Conservation (phyloP, 2,888 invertebrate species). For the Epiblema foenella region DNA sequence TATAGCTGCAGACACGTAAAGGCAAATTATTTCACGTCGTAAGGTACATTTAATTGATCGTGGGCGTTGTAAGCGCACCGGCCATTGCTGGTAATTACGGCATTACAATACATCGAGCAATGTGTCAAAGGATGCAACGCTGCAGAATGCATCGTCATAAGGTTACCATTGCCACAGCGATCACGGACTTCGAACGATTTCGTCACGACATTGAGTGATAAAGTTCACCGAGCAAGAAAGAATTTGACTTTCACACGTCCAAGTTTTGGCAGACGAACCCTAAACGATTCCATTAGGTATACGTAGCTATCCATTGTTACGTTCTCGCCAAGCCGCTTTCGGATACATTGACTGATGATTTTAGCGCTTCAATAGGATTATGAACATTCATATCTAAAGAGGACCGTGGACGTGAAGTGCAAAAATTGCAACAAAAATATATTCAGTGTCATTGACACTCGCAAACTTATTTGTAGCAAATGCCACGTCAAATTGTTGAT, state of each 20-base stretch:
- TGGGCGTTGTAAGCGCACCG: slow-evolving; percentile 64
- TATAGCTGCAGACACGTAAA: slow-evolving; percentile 44
- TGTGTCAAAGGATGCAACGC: slow-evolving; percentile 58
- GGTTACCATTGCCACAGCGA: slow-evolving; percentile 57
- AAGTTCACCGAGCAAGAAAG: slow-evolving; percentile 45
- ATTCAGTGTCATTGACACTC: slow-evolving; percentile 13
- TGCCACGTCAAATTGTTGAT: slow-evolving; percentile 51
- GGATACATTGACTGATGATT: slow-evolving; percentile 39
- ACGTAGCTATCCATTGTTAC: slow-evolving; percentile 32
- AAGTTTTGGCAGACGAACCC: slow-evolving; percentile 45
- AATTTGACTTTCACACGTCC: slow-evolving; percentile 50
- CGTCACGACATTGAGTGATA: slow-evolving; percentile 58
- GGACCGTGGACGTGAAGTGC: slow-evolving; percentile 16
- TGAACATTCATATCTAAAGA: slow-evolving; percentile 29
- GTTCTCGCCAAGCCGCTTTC: slow-evolving; percentile 35
- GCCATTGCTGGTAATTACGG: slow-evolving; percentile 60
- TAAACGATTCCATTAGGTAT: slow-evolving; percentile 43
- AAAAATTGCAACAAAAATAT: slow-evolving; percentile 3
- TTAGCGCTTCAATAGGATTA: slow-evolving; percentile 29
- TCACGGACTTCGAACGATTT: slow-evolving; percentile 57
- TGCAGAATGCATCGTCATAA: slow-evolving; percentile 60
- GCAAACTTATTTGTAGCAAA: slow-evolving; percentile 15
- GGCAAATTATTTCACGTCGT: slow-evolving; percentile 39
- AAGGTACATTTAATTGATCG: slow-evolving; percentile 58
- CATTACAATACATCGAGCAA: slow-evolving; percentile 54